phyloP scores from a whole-genome alignment of 2,888 invertebrate genomes.

The Melanostoma mellinum region DNA sequence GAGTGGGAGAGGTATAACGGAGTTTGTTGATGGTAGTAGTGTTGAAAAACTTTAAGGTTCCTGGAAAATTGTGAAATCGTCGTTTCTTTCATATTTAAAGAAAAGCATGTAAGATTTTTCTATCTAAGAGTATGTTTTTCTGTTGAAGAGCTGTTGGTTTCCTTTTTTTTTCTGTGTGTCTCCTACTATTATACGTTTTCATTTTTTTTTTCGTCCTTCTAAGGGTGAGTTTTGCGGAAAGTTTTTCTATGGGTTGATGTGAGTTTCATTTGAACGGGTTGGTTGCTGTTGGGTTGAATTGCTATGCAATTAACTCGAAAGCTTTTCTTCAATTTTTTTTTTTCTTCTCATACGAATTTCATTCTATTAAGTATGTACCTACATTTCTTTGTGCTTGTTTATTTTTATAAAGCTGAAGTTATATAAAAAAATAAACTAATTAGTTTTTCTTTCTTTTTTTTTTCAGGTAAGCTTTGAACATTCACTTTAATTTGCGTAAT shows the following conservation, averaged over 20 bases:
- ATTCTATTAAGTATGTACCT: neutral
- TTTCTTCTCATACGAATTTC: conserved; percentile 30
- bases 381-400: neutral
- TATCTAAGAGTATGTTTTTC: conserved; percentile 28
- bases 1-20: conserved; percentile 13
- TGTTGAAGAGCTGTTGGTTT: conserved; percentile 10
- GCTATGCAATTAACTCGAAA: conserved; percentile 59
- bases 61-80: conserved; percentile 50
- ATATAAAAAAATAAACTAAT: conserved; percentile 33
- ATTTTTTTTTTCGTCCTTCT: conserved; percentile 21
- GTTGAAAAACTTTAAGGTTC: conserved; percentile 66
- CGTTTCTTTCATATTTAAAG: conserved; percentile 52
- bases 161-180: conserved; percentile 20
- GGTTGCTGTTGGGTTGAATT: conserved; percentile 38
- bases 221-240: conserved; percentile 28
- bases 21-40: conserved; percentile 44
- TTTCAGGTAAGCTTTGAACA: conserved; percentile 70
- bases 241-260: conserved; percentile 41
- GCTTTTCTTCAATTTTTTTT: conserved; percentile 22
- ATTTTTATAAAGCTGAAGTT: conserved; percentile 34
- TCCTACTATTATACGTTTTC: conserved; percentile 4
- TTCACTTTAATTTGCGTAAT: conserved; percentile 63
- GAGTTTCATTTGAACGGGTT: conserved; percentile 45
- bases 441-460: conserved; percentile 40
- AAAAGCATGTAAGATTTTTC: conserved; percentile 55